Evolutionary conservation across 1,140 invertebrate species (phyloP), one percentile per base, ranked within the genome.

Genomic region (Littorina saxatilis): DNA sequence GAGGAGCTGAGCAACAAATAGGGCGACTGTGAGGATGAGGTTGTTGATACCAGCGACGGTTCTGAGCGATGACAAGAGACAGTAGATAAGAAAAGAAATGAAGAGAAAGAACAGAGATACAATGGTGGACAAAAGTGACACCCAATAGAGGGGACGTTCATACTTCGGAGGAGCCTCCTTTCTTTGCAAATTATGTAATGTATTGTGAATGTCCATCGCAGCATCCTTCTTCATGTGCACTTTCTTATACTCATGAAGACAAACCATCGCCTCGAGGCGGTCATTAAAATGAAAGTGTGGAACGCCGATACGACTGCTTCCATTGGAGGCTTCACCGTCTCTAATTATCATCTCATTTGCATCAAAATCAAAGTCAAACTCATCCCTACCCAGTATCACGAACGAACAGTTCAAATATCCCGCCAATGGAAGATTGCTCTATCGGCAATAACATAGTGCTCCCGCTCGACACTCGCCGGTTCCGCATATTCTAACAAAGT

Each of bases 71-170:
- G 74, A 35, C 23, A 77, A 37, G 13, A 77, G 55, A 40, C 50
- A 61, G 40, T 77, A 77, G 37, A 77, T 39, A 32, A 77, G 9
- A 13, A 77, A 0, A 39, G 74, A 77, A 23, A 77, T 11, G 29
- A 61, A 7, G 3, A 77, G 74, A 77, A 77, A 77, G n/a, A 77
- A 29, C 29, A 58, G 74, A 61, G 74, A 77, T 35, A 77, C 11
- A 29, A 58, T 35, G 1, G 50, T 35, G 13, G 50, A n/a, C 13
- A 39, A 15, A 27, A 58, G 29, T 13, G 74, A 55, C 1, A 61
- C 52, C n/a, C 40, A 32, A 20, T 37, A 77, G 17, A 61, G 37
- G 39, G 50, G 23, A 15, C 27, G 9, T 37, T 73, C 17, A n/a
- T 2, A 3, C 37, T 73, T 39, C 13, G 23, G n/a, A 1, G 23